phyloP scores from a whole-genome alignment of 1,140 invertebrate genomes.

The Fopius arisanus region DNA sequence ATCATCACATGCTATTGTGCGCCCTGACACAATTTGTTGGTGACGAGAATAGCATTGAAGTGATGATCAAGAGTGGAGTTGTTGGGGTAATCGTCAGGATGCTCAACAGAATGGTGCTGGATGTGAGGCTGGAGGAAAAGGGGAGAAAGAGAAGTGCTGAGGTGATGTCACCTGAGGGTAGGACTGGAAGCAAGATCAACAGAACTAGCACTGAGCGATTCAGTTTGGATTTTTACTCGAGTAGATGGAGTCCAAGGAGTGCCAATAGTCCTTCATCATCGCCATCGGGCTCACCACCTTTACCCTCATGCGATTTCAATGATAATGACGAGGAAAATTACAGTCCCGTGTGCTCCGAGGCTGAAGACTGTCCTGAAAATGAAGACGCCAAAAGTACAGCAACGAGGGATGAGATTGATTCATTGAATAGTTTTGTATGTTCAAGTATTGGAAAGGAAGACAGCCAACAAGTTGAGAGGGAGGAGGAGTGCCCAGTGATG shows the following conservation, averaged over 20 bases:
- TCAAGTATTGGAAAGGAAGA: constrained; percentile 37
- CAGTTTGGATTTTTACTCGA: constrained; percentile 52
- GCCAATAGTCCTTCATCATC: constrained; percentile 49
- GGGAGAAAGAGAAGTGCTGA: constrained; percentile 45
- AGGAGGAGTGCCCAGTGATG: constrained; percentile 15
- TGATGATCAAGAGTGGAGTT: constrained; percentile 55
- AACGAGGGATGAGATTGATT: constrained; percentile 46
- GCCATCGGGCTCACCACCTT: constrained; percentile 53
- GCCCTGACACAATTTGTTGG: constrained; percentile 49
- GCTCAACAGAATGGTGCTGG: constrained; percentile 44
- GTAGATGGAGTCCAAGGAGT: constrained; percentile 55
- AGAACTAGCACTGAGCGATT: constrained; percentile 43
- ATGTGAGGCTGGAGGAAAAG: constrained; percentile 33
- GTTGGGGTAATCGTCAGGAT: constrained; percentile 49
- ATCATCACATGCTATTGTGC: constrained; percentile 49
- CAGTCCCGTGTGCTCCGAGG: constrained; percentile 59
- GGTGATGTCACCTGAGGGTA: constrained; percentile 31
- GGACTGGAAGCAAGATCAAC: constrained; percentile 38
- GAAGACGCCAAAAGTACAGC: constrained; percentile 43
- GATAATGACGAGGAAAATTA: constrained; percentile 54
- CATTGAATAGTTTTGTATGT: constrained; percentile 46
- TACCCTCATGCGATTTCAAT: constrained; percentile 39
- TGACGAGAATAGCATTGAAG: constrained; percentile 47
- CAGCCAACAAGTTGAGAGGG: constrained; percentile 35
- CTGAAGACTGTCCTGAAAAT: constrained; percentile 46